Percentiles rank a stretch among this genome's conserved stretches.
phyloP scores from a whole-genome alignment of 2,113 vertebrate species.

The Prunella himalayana region DNA sequence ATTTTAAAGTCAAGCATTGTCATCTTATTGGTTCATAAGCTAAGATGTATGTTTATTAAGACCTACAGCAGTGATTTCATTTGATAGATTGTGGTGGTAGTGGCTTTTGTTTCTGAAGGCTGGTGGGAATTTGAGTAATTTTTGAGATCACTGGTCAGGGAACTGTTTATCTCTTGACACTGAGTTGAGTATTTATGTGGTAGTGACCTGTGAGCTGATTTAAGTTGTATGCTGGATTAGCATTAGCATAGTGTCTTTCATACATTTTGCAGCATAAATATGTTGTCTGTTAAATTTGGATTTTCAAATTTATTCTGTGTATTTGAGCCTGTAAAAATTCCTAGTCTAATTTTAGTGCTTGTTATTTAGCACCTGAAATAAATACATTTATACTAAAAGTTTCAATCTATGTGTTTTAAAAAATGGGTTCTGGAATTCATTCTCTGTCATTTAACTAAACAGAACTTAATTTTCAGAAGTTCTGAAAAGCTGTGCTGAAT shows the following conservation, averaged over 20 bases:
- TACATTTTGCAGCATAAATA: background rate
- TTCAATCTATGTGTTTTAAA: background rate
- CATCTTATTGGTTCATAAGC: background rate
- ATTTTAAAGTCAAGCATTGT: background rate
- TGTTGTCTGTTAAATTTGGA: background rate
- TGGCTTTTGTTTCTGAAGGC: background rate
- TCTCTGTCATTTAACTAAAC: background rate
- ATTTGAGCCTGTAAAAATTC: background rate
- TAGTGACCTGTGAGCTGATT: background rate
- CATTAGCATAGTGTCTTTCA: background rate
- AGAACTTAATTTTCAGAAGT: background rate
- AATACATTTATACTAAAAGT: background rate
- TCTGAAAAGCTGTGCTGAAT: background rate
- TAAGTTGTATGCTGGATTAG: background rate
- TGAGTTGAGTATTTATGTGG: background rate
- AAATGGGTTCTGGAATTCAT: background rate
- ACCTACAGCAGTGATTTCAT: background rate
- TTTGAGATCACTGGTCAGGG: background rate
- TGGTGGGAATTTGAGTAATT: background rate
- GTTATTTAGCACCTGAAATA: constrained; percentile 4
- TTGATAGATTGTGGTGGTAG: background rate
- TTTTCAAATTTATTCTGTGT: background rate
- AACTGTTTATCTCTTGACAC: background rate
- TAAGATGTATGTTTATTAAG: background rate
- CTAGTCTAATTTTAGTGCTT: background rate